A percentile compares a stretch with the other conserved stretches of the same genome.
These are phyloP conservation scores for Nemurella pictetii DNA, from an alignment of 2,888 invertebrate genomes.

Conservation along the genomic window DNA sequence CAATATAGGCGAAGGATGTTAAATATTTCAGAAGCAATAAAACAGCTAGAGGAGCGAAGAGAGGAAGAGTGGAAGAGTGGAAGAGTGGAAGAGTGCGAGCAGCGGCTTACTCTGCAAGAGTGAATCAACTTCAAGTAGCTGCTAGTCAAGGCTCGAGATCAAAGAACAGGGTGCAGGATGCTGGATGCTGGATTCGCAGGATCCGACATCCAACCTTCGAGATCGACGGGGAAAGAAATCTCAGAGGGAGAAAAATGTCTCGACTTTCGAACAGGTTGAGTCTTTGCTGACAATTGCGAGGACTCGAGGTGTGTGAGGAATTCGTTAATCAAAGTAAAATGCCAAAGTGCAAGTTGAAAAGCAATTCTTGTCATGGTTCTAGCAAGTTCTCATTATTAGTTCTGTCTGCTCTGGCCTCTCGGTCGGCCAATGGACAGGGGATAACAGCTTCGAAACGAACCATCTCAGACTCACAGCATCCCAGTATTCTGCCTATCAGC, in stretches of 20 bases:
- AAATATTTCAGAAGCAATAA: conserved; percentile 16
- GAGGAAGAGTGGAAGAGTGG: not conserved
- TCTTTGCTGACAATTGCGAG: not conserved
- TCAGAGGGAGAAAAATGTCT: not conserved
- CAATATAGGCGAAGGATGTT: conserved; percentile 24
- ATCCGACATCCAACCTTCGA: not conserved
- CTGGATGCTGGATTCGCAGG: not conserved
- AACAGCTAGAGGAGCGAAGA: not conserved
- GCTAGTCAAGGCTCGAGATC: too few relatives aligned
- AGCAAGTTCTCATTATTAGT: too few relatives aligned
- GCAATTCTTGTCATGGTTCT: too few relatives aligned
- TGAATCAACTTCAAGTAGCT: too few relatives aligned
- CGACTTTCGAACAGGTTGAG: not conserved
- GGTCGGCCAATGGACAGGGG: too few relatives aligned
- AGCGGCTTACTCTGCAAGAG: too few relatives aligned
- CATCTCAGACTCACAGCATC: too few relatives aligned
- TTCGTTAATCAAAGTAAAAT: conserved; percentile 21
- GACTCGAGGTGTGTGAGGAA: not conserved
- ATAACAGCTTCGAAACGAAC: too few relatives aligned
- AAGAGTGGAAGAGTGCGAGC: not conserved
- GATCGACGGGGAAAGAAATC: not conserved
- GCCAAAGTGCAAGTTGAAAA: too few relatives aligned
- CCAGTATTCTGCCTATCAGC: too few relatives aligned
- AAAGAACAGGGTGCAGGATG: not conserved
- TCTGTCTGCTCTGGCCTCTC: too few relatives aligned